A percentile compares a stretch with the other conserved stretches of the same genome.
Conservation (phyloP, 2,888 invertebrate genomes). For the Frankliniella fusca region DNA sequence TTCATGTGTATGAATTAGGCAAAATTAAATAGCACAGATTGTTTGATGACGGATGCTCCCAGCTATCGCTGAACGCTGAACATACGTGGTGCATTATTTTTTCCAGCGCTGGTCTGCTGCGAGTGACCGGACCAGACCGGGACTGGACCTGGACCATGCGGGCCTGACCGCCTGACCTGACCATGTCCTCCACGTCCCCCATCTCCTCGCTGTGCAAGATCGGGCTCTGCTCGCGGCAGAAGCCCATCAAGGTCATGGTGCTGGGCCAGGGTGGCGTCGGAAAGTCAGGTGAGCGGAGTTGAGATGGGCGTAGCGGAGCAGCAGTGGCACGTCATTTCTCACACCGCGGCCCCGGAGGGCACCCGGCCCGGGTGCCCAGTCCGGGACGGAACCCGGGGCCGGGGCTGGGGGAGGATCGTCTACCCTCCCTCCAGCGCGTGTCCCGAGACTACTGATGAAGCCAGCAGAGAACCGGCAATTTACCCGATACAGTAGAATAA, state of each 20-base stretch:
- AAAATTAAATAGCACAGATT: too few relatives aligned
- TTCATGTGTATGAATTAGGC: too few relatives aligned
- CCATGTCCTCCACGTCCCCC: constrained; percentile 54
- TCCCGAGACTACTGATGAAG: not conserved
- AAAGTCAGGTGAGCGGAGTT: constrained; percentile 65
- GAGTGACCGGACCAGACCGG: too few relatives aligned
- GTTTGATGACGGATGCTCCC: too few relatives aligned
- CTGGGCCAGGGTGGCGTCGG: constrained; percentile 77
- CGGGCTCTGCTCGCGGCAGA: constrained; percentile 62
- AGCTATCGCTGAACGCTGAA: too few relatives aligned
- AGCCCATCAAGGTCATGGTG: constrained; percentile 70
- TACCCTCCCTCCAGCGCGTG: not conserved
- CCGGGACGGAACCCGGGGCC: too few relatives aligned
- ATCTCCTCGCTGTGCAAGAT: constrained; percentile 63
- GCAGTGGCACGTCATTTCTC: not conserved
- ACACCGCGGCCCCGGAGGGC: too few relatives aligned
- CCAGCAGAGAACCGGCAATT: not conserved
- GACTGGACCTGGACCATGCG: not conserved
- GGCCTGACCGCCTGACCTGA: not conserved
- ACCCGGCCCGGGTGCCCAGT: too few relatives aligned
- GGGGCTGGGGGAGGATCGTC: too few relatives aligned
- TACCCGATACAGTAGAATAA: not conserved
- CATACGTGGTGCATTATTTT: too few relatives aligned
- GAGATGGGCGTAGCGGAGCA: too few relatives aligned
- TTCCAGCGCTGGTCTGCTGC: too few relatives aligned